These are phyloP conservation scores for Notamacropus eugenii DNA, from an alignment of 2,797 vertebrate genomes.

Conservation along the genomic window DNA sequence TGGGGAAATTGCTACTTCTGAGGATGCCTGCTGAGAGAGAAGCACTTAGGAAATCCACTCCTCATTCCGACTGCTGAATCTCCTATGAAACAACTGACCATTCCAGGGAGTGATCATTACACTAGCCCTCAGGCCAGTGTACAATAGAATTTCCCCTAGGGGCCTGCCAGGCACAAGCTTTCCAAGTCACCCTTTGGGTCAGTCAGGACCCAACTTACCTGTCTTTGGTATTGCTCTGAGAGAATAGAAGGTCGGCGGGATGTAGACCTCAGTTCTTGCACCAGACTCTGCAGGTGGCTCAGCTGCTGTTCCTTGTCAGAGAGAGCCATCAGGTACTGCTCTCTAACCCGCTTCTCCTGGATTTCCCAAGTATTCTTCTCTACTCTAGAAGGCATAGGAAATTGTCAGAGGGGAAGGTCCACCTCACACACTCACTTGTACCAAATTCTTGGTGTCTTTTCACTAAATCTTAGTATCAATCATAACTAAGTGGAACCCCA, in stretches of 20 bases:
- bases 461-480: not conserved
- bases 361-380: conserved; percentile 90
- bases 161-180: not conserved
- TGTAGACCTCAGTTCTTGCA: conserved; percentile 84
- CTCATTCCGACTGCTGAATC: conserved; percentile 10
- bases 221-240: conserved; percentile 86
- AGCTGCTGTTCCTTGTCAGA: conserved; percentile 92
- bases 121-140: conserved; percentile 35
- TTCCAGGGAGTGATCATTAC: conserved; percentile 18
- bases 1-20: conserved; percentile 57
- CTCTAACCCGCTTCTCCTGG: conserved; percentile 89
- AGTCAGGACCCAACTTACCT: conserved; percentile 81
- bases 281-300: conserved; percentile 85
- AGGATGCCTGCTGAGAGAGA: conserved; percentile 77
- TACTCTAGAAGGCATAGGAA: conserved; percentile 81
- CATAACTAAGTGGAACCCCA: not conserved
- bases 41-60: conserved; percentile 61
- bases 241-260: conserved; percentile 44
- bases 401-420: conserved; percentile 26
- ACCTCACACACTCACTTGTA: not conserved
- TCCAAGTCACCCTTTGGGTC: not conserved
- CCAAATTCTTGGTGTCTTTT: not conserved
- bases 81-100: conserved; percentile 44
- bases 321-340: conserved; percentile 91
- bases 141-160: conserved; percentile 8